A percentile compares a stretch with the other conserved stretches of the same genome.
Conservation (phyloP, 2,797 vertebrate species). For the Lagorchestes hirsutus region DNA sequence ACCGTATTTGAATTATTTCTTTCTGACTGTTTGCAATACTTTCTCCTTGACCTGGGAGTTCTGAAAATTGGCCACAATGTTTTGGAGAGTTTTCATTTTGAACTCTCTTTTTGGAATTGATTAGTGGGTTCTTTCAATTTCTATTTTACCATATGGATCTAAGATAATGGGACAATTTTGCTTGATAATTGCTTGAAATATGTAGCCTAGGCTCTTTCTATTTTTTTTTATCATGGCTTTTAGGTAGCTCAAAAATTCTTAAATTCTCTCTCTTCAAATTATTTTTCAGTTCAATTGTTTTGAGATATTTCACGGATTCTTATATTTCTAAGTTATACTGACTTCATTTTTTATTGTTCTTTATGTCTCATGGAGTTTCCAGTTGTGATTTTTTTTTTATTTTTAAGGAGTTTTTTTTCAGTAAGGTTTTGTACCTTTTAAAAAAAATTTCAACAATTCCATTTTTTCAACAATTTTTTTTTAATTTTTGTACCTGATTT, state of each 20-base stretch:
- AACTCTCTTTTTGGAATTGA: too few species aligned
- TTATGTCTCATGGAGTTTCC: background rate
- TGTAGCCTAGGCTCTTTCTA: background rate
- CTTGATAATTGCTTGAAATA: background rate
- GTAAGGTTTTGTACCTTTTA: background rate
- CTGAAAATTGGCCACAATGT: too few species aligned
- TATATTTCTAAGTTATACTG: background rate
- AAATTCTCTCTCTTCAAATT: background rate
- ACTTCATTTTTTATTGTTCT: background rate
- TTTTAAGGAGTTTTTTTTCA: background rate
- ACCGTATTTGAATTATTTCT: too few species aligned
- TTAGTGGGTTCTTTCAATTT: background rate
- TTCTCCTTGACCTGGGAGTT: too few species aligned
- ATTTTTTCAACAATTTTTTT: too few species aligned
- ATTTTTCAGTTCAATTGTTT: too few species aligned
- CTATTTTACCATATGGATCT: background rate
- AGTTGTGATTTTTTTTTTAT: background rate
- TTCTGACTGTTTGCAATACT: too few species aligned
- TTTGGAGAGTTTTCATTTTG: too few species aligned
- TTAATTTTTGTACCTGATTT: background rate
- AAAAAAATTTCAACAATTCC: too few species aligned
- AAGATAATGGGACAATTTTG: background rate
- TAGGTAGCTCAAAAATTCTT: background rate
- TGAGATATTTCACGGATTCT: background rate
- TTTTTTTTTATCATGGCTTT: background rate